Evolutionary conservation across 2,888 invertebrate species (phyloP).

Genomic region (Lasioglossum marginatum): DNA sequence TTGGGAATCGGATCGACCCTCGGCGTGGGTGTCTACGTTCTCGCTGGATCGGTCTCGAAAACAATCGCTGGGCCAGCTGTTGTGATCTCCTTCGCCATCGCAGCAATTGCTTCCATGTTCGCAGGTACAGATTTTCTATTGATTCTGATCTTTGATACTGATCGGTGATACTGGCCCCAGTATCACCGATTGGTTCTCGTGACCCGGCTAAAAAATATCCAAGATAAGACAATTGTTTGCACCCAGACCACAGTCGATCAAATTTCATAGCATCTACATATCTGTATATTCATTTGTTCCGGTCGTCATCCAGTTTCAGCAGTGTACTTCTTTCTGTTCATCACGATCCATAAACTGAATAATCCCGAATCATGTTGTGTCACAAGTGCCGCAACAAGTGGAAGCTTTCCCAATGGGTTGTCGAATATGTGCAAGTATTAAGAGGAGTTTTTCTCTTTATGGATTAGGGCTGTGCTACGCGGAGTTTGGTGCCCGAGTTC

Average conservation of each 20-base stretch:
- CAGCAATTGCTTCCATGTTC: conserved; percentile 95
- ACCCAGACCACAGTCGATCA: neutral
- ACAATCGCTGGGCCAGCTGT: conserved; percentile 94
- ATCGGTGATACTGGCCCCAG: too few species aligned
- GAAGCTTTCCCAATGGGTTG: neutral
- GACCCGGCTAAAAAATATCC: neutral
- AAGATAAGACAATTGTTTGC: neutral
- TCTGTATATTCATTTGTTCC: too few species aligned
- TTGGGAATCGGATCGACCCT: conserved; percentile 93
- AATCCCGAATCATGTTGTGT: too few species aligned
- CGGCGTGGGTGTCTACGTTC: conserved; percentile 96
- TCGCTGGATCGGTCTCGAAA: conserved; percentile 94
- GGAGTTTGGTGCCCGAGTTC: conserved; percentile 95
- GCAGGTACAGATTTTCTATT: conserved; percentile 87
- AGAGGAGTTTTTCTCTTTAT: neutral
- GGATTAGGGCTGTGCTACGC: conserved; percentile 94
- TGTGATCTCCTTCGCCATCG: conserved; percentile 93
- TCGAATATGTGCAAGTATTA: neutral
- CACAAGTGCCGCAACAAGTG: too few species aligned
- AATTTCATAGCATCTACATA: too few species aligned
- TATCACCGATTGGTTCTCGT: neutral
- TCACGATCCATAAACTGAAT: too few species aligned
- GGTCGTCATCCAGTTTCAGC: too few species aligned
- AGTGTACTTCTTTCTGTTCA: too few species aligned
- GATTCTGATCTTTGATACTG: neutral